Evolutionary conservation across 2,888 invertebrate genomes (phyloP).

Genomic region (Syrphus vitripennis): DNA sequence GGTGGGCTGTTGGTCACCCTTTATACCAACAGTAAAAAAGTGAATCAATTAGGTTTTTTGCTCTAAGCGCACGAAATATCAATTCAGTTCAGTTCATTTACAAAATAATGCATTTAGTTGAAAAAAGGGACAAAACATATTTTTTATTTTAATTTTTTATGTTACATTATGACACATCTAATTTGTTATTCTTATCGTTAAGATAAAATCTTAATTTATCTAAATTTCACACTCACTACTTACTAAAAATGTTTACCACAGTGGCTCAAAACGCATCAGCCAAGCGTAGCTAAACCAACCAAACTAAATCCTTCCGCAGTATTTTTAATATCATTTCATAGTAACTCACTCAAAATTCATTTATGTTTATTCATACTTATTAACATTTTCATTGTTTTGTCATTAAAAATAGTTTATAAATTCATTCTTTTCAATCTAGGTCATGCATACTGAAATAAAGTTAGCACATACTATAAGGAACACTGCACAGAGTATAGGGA

Average conservation of each 20-base stretch:
- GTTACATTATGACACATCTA: no score
- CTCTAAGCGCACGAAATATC: no score
- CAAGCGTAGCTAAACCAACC: neutral
- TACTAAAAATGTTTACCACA: neutral
- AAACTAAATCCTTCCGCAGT: neutral
- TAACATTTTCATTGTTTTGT: neutral
- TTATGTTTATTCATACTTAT: neutral
- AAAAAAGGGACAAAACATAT: no score
- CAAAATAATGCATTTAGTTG: no score
- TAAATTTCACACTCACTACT: neutral
- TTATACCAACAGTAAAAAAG: no score
- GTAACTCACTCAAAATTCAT: neutral
- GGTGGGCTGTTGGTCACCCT: no score
- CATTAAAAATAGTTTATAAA: neutral
- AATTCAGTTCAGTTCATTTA: no score
- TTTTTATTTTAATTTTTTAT: no score
- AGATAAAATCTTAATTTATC: no score
- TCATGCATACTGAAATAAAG: neutral
- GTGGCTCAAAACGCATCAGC: neutral
- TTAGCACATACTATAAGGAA: neutral
- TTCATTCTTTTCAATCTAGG: neutral
- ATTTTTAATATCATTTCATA: neutral
- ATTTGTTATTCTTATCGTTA: no score
- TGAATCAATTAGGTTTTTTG: no score
- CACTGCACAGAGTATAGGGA: neutral